These are phyloP conservation scores for Neoascia interrupta DNA, from an alignment of 2,888 invertebrate genomes.

Conservation along the genomic window DNA sequence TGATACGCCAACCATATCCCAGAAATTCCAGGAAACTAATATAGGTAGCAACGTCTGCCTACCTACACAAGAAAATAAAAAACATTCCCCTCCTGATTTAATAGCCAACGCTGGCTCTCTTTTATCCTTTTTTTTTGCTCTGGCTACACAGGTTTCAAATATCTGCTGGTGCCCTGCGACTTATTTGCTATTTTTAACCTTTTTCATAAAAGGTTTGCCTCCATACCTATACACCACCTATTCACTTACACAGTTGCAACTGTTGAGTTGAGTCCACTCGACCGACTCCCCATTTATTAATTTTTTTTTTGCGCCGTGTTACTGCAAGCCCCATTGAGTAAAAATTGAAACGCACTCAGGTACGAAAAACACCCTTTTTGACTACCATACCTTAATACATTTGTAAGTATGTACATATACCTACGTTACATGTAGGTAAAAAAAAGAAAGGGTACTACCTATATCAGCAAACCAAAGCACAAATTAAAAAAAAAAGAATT, in stretches of 20 bases:
- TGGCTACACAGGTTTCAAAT: slow-evolving; percentile 36
- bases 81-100: too few species aligned
- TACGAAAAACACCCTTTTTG: slow-evolving; percentile 12
- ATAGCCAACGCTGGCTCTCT: too few species aligned
- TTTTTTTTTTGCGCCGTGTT: slow-evolving; percentile 2
- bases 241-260: slow-evolving; percentile 12
- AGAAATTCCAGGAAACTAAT: slow-evolving; percentile 35
- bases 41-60: too few species aligned
- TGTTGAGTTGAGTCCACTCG: not conserved
- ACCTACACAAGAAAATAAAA: not conserved
- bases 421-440: slow-evolving; percentile 14
- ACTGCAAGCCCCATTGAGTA: slow-evolving; percentile 34
- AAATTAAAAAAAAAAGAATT: slow-evolving; percentile 25
- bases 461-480: too few species aligned
- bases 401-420: slow-evolving; percentile 2
- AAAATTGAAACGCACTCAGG: slow-evolving; percentile 29
- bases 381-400: too few species aligned
- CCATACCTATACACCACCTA: too few species aligned
- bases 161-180: slow-evolving; percentile 38
- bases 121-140: slow-evolving; percentile 1
- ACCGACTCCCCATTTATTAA: not conserved
- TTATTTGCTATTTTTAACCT: slow-evolving; percentile 32
- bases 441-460: slow-evolving; percentile 15
- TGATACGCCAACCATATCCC: slow-evolving; percentile 9
- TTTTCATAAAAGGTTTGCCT: slow-evolving; percentile 1